Conservation (phyloP, 2,113 vertebrate genomes). For the Parus major region DNA sequence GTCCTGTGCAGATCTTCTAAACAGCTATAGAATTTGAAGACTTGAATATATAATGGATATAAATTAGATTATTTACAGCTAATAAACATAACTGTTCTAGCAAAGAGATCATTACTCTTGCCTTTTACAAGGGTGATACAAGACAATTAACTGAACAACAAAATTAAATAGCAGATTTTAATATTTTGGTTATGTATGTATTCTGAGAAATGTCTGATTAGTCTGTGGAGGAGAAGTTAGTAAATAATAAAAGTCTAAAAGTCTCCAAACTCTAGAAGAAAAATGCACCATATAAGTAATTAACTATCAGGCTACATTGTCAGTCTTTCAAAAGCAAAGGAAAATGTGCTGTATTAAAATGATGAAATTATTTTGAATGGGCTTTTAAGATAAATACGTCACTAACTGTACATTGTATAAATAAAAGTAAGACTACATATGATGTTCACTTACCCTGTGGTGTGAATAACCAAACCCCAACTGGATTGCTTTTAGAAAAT, state of each 20-base stretch:
- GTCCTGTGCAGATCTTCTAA: not conserved
- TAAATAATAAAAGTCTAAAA: not conserved
- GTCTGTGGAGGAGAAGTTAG: not conserved
- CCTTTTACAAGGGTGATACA: not conserved
- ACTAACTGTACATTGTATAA: not conserved
- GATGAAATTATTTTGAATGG: not conserved
- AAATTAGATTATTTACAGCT: not conserved
- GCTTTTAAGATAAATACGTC: not conserved
- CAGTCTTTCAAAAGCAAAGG: not conserved
- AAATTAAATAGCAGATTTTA: not conserved
- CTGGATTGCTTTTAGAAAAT: not conserved
- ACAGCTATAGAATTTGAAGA: not conserved
- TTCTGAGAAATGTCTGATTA: not conserved
- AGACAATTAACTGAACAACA: not conserved
- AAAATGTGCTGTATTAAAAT: not conserved
- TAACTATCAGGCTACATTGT: not conserved
- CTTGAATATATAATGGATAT: not conserved
- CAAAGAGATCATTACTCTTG: not conserved
- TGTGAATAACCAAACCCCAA: not conserved
- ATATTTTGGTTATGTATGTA: not conserved
- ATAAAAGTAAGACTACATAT: not conserved
- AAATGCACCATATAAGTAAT: not conserved
- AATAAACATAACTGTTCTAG: not conserved
- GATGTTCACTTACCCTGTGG: not conserved
- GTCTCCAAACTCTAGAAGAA: not conserved